Evolutionary conservation across 37 sponge, comb jelly and placozoan species (phyloP).

Genomic region (Chondrilla cf. caribensis): DNA sequence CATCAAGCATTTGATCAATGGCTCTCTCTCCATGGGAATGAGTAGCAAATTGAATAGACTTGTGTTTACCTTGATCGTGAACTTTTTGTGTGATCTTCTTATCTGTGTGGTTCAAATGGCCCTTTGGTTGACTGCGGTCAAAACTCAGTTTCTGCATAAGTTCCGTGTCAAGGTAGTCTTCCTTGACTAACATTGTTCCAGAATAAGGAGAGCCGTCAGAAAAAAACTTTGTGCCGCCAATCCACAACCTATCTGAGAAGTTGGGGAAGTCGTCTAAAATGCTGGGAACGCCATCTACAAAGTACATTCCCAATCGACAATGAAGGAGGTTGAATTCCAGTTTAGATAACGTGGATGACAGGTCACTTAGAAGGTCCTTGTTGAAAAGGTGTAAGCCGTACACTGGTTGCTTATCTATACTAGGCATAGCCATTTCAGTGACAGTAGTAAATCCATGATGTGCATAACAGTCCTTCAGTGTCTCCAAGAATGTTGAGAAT

Average conservation of each 20-base stretch:
- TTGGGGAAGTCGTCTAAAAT: background rate
- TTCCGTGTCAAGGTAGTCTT: constrained; percentile 39
- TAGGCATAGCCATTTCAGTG: constrained; percentile 41
- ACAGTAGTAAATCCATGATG: constrained; percentile 58
- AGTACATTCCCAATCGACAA: constrained; percentile 24
- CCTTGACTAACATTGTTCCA: constrained; percentile 38
- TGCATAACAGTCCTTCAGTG: constrained; percentile 34
- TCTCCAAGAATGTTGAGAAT: background rate
- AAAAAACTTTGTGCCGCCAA: constrained; percentile 45
- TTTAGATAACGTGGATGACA: background rate
- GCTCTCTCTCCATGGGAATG: constrained; percentile 69
- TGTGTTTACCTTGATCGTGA: constrained; percentile 22
- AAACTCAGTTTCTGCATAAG: constrained; percentile 38
- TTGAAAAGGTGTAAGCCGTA: background rate
- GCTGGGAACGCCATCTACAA: background rate
- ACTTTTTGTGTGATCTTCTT: constrained; percentile 17
- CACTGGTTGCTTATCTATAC: background rate
- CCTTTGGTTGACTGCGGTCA: background rate
- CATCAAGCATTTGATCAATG: constrained; percentile 37
- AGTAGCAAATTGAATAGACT: constrained; percentile 24
- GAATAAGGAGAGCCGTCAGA: constrained; percentile 59
- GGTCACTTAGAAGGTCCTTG: background rate
- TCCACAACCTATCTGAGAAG: constrained; percentile 29
- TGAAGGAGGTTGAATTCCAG: background rate
- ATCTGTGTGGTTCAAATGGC: constrained; percentile 15